These are phyloP conservation scores for Nannospalax galili DNA, from an alignment of 2,113 vertebrate species.

Conservation along the genomic window DNA sequence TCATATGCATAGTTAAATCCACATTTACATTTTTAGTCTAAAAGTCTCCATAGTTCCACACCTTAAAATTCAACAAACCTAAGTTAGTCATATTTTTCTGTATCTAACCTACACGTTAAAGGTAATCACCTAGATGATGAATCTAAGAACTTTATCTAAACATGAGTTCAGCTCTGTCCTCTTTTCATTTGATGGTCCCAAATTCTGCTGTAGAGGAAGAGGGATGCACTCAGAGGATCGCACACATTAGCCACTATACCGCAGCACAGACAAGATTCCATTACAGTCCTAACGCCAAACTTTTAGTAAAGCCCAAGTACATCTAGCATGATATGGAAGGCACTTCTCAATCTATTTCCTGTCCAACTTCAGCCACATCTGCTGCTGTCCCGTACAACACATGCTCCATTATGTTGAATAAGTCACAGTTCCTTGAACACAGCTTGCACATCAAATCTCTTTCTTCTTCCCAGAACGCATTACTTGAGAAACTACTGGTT, in stretches of 20 bases:
- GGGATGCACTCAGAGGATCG: not conserved
- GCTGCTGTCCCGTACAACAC: not conserved
- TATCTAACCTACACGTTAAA: not conserved
- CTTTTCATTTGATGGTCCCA: too few species aligned
- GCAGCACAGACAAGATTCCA: not conserved
- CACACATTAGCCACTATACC: not conserved
- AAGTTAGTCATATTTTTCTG: not conserved
- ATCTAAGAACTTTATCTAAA: not conserved
- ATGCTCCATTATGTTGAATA: not conserved
- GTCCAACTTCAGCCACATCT: not conserved
- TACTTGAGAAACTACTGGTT: conserved; percentile 1
- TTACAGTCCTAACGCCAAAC: not conserved
- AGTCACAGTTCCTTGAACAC: not conserved
- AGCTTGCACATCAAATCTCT: not conserved
- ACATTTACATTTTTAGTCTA: not conserved
- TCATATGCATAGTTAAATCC: not conserved
- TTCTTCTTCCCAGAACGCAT: not conserved
- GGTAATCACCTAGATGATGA: not conserved
- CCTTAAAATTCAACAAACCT: not conserved
- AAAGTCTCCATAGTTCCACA: not conserved
- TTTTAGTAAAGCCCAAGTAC: not conserved
- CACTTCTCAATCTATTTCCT: not conserved
- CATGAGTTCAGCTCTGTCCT: not conserved
- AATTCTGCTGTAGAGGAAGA: not conserved
- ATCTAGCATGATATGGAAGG: not conserved